These are phyloP conservation scores for Leptopilina drosophilae DNA, from an alignment of 2,888 invertebrate genomes.

Conservation along the genomic window DNA sequence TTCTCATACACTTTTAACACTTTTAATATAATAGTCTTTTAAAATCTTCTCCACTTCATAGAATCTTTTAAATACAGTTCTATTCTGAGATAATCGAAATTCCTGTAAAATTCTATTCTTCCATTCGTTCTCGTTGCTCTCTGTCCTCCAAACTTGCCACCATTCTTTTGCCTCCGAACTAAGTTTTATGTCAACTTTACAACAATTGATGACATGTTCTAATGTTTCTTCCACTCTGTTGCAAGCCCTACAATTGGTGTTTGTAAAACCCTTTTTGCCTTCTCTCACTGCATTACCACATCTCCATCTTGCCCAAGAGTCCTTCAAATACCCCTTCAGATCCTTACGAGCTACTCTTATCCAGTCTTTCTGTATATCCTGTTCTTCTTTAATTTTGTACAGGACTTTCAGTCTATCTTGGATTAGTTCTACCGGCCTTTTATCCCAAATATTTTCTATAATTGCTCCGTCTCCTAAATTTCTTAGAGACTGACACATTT, in stretches of 20 bases:
- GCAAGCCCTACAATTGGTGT: too few relatives aligned
- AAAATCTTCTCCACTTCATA: too few relatives aligned
- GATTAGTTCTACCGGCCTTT: background rate
- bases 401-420: background rate
- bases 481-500: background rate
- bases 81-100: too few relatives aligned
- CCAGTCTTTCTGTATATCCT: slow-evolving; percentile 29
- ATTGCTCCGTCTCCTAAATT: background rate
- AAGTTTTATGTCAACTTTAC: background rate
- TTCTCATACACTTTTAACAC: too few relatives aligned
- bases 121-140: background rate
- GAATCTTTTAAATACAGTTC: too few relatives aligned
- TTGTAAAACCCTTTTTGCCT: too few relatives aligned
- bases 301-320: slow-evolving; percentile 42
- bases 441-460: background rate
- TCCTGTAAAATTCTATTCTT: too few relatives aligned
- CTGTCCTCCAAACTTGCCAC: background rate
- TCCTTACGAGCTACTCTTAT: too few relatives aligned
- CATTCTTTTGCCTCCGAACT: too few relatives aligned
- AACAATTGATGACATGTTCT: background rate
- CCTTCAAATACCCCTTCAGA: too few relatives aligned
- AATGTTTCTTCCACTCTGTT: too few relatives aligned
- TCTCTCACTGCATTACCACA: slow-evolving; percentile 3
- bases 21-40: too few relatives aligned
- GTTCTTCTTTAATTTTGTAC: background rate